These are phyloP conservation scores for Heterotilapia buettikoferi DNA, from an alignment of 2,113 vertebrate species.

Conservation along the genomic window DNA sequence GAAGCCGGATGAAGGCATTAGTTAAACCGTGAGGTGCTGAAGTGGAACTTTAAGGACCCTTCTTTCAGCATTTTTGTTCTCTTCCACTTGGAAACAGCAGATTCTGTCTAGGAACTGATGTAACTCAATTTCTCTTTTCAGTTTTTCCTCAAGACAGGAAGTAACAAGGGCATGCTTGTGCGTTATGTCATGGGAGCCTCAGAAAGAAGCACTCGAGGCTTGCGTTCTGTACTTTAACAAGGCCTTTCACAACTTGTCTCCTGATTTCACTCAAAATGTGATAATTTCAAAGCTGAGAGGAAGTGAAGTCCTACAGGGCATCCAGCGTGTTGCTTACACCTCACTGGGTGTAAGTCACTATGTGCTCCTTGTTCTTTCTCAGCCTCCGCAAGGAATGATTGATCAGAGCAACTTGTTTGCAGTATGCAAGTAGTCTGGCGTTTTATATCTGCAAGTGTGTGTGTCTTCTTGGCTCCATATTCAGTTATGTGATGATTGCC, in stretches of 20 bases:
- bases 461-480: not conserved
- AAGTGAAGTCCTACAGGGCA: slow-evolving; percentile 27
- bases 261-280: not conserved
- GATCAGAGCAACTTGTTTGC: not conserved
- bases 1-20: not conserved
- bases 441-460: not conserved
- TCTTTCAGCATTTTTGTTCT: not conserved
- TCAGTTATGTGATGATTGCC: not conserved
- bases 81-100: not conserved
- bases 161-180: not conserved
- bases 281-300: slow-evolving; percentile 32
- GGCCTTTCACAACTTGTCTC: not conserved
- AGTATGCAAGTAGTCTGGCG: not conserved
- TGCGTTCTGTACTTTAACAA: slow-evolving; percentile 7
- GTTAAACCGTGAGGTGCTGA: not conserved
- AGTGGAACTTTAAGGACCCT: not conserved
- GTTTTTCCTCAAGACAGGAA: slow-evolving; percentile 1
- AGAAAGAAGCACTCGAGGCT: slow-evolving; percentile 11
- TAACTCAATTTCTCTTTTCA: slow-evolving; percentile 5
- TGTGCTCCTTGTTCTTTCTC: not conserved
- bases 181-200: slow-evolving; percentile 14
- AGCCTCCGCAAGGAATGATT: not conserved
- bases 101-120: not conserved
- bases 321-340: slow-evolving; percentile 11
- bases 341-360: not conserved